Evolutionary conservation across 2,797 vertebrate species (phyloP), one percentile per base, ranked within the genome.

Genomic region (Todus mexicanus): DNA sequence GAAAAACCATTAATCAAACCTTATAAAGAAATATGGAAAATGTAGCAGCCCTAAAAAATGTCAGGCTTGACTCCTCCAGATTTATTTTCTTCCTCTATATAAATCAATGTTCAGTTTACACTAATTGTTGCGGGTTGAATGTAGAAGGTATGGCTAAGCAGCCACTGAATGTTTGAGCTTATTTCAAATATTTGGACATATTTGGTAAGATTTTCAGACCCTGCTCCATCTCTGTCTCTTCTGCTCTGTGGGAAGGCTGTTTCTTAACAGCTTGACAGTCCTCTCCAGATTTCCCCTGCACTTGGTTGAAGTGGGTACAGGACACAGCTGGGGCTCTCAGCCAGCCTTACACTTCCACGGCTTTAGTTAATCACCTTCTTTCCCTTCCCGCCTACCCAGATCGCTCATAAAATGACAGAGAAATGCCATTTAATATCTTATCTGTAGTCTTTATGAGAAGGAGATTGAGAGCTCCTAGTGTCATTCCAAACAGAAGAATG

Each of bases 181-280:
- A 87, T 93, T 95, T 95, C 84, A 87, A 95, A 85, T 92, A 75
- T 88, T 92, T 96, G 88, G 86, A 95, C 94, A 92, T 95, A 96
- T 94, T 95, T 94, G 93, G 96, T 95, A 96, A 89, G 83, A 93
- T 94, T 93, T 96, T 84, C 84, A 96, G 86, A 80, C 90, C 33
- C 81, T 92, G 81, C 61, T 95, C 69, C 88, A 82, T 95, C 81
- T 92, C 78, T 92, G 94, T 94, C 94, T 96, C 94, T 94, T 89
- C 88, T 93, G 78, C 95, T 96, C 96, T 90, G 93, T 92, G 93
- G 94, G 94, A 96, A 96, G 84, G 92, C 94, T 95, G 78, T 77
- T 94, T 94, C 90, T 92, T 89, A 94, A 66, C 91, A 96, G 96
- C 79, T 91, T 95, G 91, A 91, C 92, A 93, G 54, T 61, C 59